phyloP scores from a whole-genome alignment of 1,140 invertebrate species.

The Coptotermes formosanus region DNA sequence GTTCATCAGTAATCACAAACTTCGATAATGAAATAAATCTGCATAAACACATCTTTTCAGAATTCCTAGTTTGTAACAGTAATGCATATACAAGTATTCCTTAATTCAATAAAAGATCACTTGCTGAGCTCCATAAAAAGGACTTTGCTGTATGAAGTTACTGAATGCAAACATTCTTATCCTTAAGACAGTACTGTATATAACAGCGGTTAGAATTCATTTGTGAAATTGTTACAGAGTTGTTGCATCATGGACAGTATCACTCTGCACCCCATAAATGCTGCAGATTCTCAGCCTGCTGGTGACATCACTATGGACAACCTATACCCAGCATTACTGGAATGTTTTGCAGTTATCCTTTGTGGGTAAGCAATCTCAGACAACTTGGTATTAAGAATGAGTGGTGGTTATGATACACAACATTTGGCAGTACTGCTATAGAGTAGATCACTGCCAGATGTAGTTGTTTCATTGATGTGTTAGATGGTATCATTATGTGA shows the following conservation, averaged over 20 bases:
- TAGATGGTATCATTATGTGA: background rate
- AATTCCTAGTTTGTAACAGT: too few relatives aligned
- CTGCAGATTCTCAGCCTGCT: background rate
- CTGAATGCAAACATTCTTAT: background rate
- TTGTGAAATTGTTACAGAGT: background rate
- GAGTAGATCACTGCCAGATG: too few relatives aligned
- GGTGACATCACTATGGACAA: constrained; percentile 61
- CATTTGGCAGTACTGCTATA: too few relatives aligned
- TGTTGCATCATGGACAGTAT: background rate
- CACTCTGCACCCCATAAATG: background rate
- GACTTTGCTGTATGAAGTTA: background rate
- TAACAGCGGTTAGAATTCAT: background rate
- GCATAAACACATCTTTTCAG: too few relatives aligned
- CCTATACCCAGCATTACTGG: constrained; percentile 83
- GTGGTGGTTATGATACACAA: too few relatives aligned
- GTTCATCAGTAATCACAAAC: too few relatives aligned
- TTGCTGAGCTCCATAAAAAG: background rate
- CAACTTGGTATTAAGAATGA: too few relatives aligned
- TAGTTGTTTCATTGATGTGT: too few relatives aligned
- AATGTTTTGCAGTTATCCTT: constrained; percentile 89
- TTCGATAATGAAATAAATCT: too few relatives aligned
- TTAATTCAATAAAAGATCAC: too few relatives aligned
- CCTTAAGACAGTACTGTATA: background rate
- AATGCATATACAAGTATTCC: too few relatives aligned
- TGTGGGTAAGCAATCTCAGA: constrained; percentile 63